Base-by-base conservation (phyloP, 2,113 vertebrate genomes). In the Hippocampus guttulatus region DNA sequence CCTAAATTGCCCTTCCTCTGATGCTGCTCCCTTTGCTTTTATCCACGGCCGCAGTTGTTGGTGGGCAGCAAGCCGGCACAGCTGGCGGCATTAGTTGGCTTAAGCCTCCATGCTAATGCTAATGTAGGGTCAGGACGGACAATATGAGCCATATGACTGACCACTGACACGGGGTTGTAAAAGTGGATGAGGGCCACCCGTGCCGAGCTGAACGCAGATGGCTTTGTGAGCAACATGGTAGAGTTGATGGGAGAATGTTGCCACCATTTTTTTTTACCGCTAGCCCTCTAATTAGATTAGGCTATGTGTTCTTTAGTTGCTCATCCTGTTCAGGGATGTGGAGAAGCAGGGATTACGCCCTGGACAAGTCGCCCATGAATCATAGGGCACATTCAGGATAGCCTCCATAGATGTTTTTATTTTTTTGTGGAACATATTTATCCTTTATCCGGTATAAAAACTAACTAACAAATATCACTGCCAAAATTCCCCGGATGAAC, bases 11-110 rank as follows among this genome's bases (percentile, higher is more conserved):
- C 71, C 69, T 73, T 62, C 67, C 70, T 27, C 77, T 47, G 66
- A 69, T 76, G 70, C 65, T 55, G 30, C 58, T 76, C 61, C 74
- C 77, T 80, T 85, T 79, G 25, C 40, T 45, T 65, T 86, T 81
- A 54, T 86, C 80, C 69, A 68, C 49, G 69, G 58, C 71, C 75
- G 84, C 76, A 80, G 89, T 74, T 70, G 74, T 64, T 74, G 62
- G 70, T 5, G 45, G 62, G 65, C 71, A 76, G 67, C 76, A 78
- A 81, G 75, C 45, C 25, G 55, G 75, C 84, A 90, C 87, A 91
- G 89, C 91, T 92, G 90, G 86, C 82, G 71, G 84, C 73, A 81
- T 88, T 87, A 77, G 71, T 18, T 68, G 52, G 86, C 76, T 86
- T 86, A 89, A 88, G 83, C 77, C 84, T 79, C 74, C 66, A 87